Conservation (phyloP, 2,797 vertebrate species). For the Pachyuromys duprasi region DNA sequence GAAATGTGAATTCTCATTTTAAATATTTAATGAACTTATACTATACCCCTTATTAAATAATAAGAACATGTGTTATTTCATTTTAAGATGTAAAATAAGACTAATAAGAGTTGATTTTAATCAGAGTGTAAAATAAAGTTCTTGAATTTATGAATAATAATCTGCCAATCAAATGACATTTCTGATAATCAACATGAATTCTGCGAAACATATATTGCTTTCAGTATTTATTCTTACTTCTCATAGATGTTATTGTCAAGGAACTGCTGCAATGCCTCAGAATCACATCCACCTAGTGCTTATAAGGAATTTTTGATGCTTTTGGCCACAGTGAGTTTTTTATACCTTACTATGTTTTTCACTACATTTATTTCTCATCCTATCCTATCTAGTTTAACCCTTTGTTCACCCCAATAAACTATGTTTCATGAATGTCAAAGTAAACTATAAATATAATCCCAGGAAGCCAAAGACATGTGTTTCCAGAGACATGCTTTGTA, state of each 20-base stretch:
- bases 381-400: neutral
- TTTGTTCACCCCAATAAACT: neutral
- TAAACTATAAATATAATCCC: neutral
- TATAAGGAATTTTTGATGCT: neutral
- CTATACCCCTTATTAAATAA: neutral
- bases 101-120: conserved; percentile 23
- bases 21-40: conserved; percentile 18
- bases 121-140: neutral
- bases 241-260: neutral
- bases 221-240: neutral
- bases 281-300: neutral
- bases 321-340: neutral
- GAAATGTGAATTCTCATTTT: neutral
- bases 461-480: neutral
- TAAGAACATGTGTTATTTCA: neutral
- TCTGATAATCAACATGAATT: neutral
- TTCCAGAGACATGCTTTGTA: neutral
- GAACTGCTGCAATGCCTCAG: neutral
- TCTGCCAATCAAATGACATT: neutral
- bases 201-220: conserved; percentile 12
- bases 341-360: neutral
- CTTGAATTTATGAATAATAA: neutral
- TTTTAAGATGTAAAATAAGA: neutral
- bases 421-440: neutral
- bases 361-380: neutral